phyloP scores from a whole-genome alignment of 2,888 invertebrate species.

The Oscheius sp. region DNA sequence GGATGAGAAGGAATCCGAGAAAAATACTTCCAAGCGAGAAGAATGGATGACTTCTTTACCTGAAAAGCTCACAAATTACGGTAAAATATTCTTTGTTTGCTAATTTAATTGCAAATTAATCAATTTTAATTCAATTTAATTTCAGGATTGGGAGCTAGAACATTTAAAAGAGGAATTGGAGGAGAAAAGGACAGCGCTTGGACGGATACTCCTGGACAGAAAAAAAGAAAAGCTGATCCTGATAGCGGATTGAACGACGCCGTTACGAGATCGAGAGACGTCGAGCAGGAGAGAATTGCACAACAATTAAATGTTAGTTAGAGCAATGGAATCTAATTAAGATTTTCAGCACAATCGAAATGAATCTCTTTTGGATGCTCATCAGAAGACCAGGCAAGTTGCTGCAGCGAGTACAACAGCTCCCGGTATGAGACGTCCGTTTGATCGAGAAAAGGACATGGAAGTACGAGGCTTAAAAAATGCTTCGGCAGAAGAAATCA shows the following conservation, averaged over 20 bases:
- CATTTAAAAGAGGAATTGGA: conserved; percentile 36
- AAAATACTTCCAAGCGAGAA: conserved; percentile 44
- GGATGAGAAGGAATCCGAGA: conserved; percentile 7
- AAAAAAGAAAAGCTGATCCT: conserved; percentile 27
- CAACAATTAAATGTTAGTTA: conserved; percentile 16
- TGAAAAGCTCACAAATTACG: conserved; percentile 53
- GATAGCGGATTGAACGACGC: background rate
- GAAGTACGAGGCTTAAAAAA: conserved; percentile 49
- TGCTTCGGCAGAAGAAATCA: conserved; percentile 23
- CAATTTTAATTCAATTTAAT: background rate
- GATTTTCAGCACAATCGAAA: conserved; percentile 23
- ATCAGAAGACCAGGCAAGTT: conserved; percentile 35
- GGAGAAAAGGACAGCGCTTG: conserved; percentile 29
- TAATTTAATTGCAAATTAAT: background rate
- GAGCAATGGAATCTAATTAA: background rate
- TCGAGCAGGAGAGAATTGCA: conserved; percentile 26
- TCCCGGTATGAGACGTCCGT: conserved; percentile 43
- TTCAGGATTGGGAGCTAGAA: conserved; percentile 48
- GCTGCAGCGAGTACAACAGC: background rate
- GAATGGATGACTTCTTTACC: conserved; percentile 63
- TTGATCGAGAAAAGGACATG: conserved; percentile 59
- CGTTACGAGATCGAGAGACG: conserved; percentile 24
- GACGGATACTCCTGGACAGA: conserved; percentile 26
- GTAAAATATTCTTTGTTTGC: too few relatives aligned
- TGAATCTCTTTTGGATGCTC: conserved; percentile 39